Evolutionary conservation across 2,113 vertebrate species (phyloP).

Genomic region (Symphodus melops): DNA sequence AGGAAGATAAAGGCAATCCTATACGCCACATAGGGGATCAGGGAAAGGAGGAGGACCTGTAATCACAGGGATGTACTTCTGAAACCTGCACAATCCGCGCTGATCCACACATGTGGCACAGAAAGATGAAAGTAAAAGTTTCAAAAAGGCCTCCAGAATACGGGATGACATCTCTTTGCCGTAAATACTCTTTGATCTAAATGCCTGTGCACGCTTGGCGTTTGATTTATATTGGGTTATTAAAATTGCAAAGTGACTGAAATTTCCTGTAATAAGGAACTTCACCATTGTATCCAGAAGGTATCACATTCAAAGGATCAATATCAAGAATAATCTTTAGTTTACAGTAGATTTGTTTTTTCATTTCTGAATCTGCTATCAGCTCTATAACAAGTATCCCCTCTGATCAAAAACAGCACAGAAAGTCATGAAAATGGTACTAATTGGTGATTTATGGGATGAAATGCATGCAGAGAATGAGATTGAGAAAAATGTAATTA

Average conservation of each 20-base stretch:
- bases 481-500: conserved; percentile 49
- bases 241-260: conserved; percentile 1
- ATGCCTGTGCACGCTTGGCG: conserved; percentile 4
- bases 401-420: conserved; percentile 25
- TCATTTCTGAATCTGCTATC: neutral
- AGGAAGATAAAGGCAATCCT: conserved; percentile 54
- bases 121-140: conserved; percentile 52
- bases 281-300: neutral
- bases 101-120: conserved; percentile 47
- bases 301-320: neutral
- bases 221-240: conserved; percentile 1
- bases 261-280: neutral
- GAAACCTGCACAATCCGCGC: conserved; percentile 55
- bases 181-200: neutral
- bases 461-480: conserved; percentile 38
- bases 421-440: conserved; percentile 15
- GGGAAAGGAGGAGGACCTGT: conserved; percentile 3
- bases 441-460: conserved; percentile 33
- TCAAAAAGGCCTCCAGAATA: conserved; percentile 10
- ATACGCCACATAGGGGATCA: conserved; percentile 22
- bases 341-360: neutral
- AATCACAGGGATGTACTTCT: conserved; percentile 51
- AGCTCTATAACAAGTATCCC: conserved; percentile 19
- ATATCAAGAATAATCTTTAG: neutral
- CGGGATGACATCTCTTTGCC: conserved; percentile 5